Evolutionary conservation across 2,113 vertebrate species (phyloP).

Genomic region (Syrmaticus mikado): DNA sequence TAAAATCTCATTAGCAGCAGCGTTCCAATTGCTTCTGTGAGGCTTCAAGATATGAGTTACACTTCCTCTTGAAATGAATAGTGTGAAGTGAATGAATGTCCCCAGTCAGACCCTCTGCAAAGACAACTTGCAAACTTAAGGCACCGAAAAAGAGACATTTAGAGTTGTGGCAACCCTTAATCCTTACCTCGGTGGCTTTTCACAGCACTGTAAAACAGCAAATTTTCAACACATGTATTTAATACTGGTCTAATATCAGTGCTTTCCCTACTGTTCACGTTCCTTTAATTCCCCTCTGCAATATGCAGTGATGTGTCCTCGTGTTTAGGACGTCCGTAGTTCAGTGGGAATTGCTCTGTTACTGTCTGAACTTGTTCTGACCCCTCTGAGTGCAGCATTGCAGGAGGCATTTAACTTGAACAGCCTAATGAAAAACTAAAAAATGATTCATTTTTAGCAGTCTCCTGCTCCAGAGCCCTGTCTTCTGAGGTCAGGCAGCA

Average conservation of each 20-base stretch:
- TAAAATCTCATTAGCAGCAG: constrained; percentile 63
- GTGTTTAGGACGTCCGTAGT: not conserved
- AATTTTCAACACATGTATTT: not conserved
- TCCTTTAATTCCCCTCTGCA: not conserved
- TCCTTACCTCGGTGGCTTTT: not conserved
- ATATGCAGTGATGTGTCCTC: not conserved
- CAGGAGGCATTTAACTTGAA: not conserved
- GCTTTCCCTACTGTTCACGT: not conserved
- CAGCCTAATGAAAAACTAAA: not conserved
- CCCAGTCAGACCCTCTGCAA: not conserved
- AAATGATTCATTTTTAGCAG: not conserved
- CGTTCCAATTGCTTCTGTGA: not conserved
- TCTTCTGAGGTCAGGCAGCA: not conserved
- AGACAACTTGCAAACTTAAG: not conserved
- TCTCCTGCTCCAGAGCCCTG: not conserved
- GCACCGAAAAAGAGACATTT: not conserved
- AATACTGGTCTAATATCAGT: not conserved
- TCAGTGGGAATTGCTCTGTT: not conserved
- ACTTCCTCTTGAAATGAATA: not conserved
- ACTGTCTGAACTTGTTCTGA: not conserved
- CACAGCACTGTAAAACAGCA: not conserved
- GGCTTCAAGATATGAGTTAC: not conserved
- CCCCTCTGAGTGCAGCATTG: not conserved
- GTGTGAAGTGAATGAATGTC: not conserved
- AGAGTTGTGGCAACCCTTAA: not conserved